These are phyloP conservation scores for Xestia c-nigrum DNA, from an alignment of 2,888 invertebrate species.

Conservation along the genomic window DNA sequence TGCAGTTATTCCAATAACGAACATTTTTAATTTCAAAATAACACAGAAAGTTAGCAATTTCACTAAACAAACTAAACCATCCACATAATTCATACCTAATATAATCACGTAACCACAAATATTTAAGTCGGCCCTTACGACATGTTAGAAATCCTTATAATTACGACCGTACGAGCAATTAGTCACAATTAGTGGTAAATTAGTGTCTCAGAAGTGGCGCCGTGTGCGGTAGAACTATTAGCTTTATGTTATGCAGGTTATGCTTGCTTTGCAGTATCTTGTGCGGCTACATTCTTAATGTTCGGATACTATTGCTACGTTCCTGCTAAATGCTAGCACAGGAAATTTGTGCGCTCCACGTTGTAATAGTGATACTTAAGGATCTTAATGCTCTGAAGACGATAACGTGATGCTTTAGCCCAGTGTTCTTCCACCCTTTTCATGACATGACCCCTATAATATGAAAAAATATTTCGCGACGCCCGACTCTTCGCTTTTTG, in stretches of 20 bases:
- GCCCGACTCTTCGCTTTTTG: too few relatives aligned
- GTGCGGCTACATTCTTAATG: conserved; percentile 34
- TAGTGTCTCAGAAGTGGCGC: conserved; percentile 70
- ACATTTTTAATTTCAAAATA: not conserved
- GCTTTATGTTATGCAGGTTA: conserved; percentile 28
- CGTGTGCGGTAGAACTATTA: conserved; percentile 76
- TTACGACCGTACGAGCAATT: conserved; percentile 72
- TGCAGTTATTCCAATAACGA: not conserved
- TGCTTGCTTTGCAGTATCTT: conserved; percentile 8
- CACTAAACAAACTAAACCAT: conserved; percentile 19
- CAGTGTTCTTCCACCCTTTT: too few relatives aligned
- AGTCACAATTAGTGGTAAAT: conserved; percentile 77
- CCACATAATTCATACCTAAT: conserved; percentile 14
- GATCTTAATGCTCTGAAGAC: not conserved
- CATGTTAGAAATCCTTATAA: conserved; percentile 50
- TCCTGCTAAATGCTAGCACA: not conserved
- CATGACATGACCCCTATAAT: too few relatives aligned
- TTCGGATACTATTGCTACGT: conserved; percentile 40
- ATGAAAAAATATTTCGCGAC: too few relatives aligned
- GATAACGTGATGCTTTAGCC: not conserved
- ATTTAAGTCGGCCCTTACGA: conserved; percentile 17
- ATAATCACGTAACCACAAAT: conserved; percentile 27
- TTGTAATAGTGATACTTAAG: not conserved
- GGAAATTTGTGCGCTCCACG: conserved; percentile 9
- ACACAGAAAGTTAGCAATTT: not conserved